Evolutionary conservation across 2,888 invertebrate genomes (phyloP).

Genomic region (Griposia aprilina): DNA sequence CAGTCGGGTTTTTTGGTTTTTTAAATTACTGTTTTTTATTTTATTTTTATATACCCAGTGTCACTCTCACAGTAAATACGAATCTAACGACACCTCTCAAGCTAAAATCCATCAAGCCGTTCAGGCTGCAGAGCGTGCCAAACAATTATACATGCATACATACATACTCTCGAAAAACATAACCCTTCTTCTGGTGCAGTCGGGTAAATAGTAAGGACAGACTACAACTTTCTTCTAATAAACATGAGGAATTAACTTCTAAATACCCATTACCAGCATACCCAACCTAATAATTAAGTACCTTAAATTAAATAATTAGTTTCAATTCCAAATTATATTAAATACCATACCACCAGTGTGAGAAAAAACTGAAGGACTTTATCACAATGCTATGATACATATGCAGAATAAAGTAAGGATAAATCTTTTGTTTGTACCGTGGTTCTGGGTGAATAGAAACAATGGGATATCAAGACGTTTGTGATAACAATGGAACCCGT

Average conservation of each 20-base stretch:
- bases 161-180: too few species aligned
- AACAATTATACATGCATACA: too few species aligned
- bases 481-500: constrained; percentile 59
- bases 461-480: constrained; percentile 60
- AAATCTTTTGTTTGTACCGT: constrained; percentile 39
- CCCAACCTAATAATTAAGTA: constrained; percentile 19
- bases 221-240: not conserved
- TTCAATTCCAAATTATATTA: constrained; percentile 40
- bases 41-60: too few species aligned
- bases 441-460: constrained; percentile 58
- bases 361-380: constrained; percentile 54
- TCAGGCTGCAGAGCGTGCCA: too few species aligned
- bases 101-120: too few species aligned
- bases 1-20: too few species aligned
- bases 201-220: not conserved
- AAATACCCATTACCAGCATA: not conserved
- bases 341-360: constrained; percentile 45
- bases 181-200: too few species aligned
- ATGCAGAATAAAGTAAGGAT: constrained; percentile 45
- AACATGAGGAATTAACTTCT: not conserved
- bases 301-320: constrained; percentile 18
- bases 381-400: constrained; percentile 50
- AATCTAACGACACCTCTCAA: too few species aligned
- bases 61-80: too few species aligned
- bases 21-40: too few species aligned